These are phyloP conservation scores for Casuarius casuarius DNA, from an alignment of 2,113 vertebrate species.

Conservation along the genomic window DNA sequence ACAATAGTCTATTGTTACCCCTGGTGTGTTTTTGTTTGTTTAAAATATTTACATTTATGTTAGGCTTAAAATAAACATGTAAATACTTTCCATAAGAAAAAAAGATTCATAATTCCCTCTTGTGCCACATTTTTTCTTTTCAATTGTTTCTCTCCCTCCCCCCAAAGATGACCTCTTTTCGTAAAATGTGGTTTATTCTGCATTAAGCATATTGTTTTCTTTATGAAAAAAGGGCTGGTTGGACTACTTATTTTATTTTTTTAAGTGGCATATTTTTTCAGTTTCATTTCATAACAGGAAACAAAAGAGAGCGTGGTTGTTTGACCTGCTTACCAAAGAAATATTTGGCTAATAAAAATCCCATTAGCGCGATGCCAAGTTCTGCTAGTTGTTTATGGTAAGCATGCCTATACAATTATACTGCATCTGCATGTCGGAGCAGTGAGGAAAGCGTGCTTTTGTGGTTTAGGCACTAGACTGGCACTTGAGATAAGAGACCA, in stretches of 20 bases:
- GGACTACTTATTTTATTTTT: slow-evolving; percentile 62
- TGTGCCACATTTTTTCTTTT: slow-evolving; percentile 61
- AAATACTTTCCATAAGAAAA: slow-evolving; percentile 74
- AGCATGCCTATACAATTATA: slow-evolving; percentile 57
- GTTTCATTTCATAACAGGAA: slow-evolving; percentile 73
- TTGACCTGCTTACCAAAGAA: slow-evolving; percentile 71
- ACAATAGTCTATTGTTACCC: slow-evolving; percentile 78
- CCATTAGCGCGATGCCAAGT: slow-evolving; percentile 44
- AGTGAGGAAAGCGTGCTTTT: not conserved
- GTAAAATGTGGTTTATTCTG: slow-evolving; percentile 67
- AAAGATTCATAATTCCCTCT: slow-evolving; percentile 60
- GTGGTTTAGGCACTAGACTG: slow-evolving; percentile 67
- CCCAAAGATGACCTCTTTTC: slow-evolving; percentile 67
- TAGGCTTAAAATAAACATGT: slow-evolving; percentile 78
- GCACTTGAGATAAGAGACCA: slow-evolving; percentile 63
- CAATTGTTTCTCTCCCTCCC: slow-evolving; percentile 55
- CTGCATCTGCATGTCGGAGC: slow-evolving; percentile 9
- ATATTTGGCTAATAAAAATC: slow-evolving; percentile 60
- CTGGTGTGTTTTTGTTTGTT: slow-evolving; percentile 78
- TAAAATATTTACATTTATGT: slow-evolving; percentile 80
- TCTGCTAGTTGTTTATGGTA: slow-evolving; percentile 53
- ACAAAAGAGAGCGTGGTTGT: slow-evolving; percentile 74
- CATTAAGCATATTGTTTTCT: slow-evolving; percentile 68
- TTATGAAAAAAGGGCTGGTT: slow-evolving; percentile 45
- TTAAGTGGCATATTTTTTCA: slow-evolving; percentile 68